Conservation (phyloP, 2,797 vertebrate species). For the Botia almorhae region DNA sequence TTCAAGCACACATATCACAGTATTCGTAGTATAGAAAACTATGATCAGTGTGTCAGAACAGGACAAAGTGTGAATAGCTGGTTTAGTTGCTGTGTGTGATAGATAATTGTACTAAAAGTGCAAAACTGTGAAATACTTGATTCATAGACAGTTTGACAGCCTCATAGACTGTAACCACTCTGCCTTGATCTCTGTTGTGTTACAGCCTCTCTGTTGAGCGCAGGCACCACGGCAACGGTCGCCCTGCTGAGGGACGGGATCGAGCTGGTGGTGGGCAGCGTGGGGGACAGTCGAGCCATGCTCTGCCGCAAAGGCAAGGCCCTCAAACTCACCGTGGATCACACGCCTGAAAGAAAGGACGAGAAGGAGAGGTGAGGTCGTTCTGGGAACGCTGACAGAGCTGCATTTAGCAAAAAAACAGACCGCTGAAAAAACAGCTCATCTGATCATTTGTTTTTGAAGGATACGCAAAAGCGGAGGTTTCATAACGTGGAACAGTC, state of each 20-base stretch:
- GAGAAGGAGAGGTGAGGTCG: conserved; percentile 90
- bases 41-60: background rate
- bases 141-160: background rate
- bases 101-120: background rate
- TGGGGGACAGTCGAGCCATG: conserved; percentile 95
- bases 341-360: conserved; percentile 96
- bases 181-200: conserved; percentile 57
- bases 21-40: background rate
- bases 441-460: background rate
- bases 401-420: background rate
- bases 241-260: conserved; percentile 93
- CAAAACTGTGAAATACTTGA: background rate
- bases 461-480: conserved; percentile 93
- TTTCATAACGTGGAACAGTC: conserved; percentile 93
- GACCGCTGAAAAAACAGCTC: background rate
- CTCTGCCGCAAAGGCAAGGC: conserved; percentile 94
- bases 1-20: background rate
- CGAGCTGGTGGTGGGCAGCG: conserved; percentile 95
- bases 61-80: background rate
- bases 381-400: background rate
- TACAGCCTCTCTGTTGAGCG: conserved; percentile 79
- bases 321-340: conserved; percentile 91
- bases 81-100: conserved; percentile 56
- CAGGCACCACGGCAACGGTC: conserved; percentile 95
- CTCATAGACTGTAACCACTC: background rate